Evolutionary conservation across 2,113 vertebrate species (phyloP).

Genomic region (Melanotaenia duboulayi): DNA sequence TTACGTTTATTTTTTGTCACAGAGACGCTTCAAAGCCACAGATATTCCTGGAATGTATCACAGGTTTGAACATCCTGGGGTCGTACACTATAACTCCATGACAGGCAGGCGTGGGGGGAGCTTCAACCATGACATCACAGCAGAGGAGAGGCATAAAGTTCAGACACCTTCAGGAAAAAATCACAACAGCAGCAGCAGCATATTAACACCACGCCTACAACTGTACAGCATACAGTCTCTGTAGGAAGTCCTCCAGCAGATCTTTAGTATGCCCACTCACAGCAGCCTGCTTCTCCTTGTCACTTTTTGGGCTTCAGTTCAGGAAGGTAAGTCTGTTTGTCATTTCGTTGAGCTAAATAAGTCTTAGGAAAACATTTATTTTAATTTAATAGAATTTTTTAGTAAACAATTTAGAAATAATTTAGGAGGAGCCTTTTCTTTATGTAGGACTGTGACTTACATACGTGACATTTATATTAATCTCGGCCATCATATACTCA

Average conservation of each 20-base stretch:
- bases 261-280: conserved; percentile 54
- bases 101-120: conserved; percentile 54
- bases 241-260: conserved; percentile 22
- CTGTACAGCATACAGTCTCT: conserved; percentile 17
- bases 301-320: conserved; percentile 66
- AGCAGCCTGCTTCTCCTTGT: conserved; percentile 65
- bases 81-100: conserved; percentile 35
- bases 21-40: conserved; percentile 1
- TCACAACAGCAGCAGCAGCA: conserved; percentile 36
- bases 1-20: conserved; percentile 20
- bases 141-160: conserved; percentile 62
- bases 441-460: neutral
- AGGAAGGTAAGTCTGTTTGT: conserved; percentile 65
- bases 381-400: no score
- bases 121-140: conserved; percentile 59
- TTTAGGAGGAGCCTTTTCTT: no score
- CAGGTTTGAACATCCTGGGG: conserved; percentile 42
- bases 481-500: neutral
- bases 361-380: neutral
- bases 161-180: conserved; percentile 66
- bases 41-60: conserved; percentile 69
- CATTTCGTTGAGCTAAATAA: neutral
- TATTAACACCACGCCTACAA: conserved; percentile 8
- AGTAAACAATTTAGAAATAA: no score
- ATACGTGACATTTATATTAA: neutral